Evolutionary conservation across 2,797 vertebrate species (phyloP), one percentile per base, ranked within the genome.

Genomic region (Podargus strigoides): DNA sequence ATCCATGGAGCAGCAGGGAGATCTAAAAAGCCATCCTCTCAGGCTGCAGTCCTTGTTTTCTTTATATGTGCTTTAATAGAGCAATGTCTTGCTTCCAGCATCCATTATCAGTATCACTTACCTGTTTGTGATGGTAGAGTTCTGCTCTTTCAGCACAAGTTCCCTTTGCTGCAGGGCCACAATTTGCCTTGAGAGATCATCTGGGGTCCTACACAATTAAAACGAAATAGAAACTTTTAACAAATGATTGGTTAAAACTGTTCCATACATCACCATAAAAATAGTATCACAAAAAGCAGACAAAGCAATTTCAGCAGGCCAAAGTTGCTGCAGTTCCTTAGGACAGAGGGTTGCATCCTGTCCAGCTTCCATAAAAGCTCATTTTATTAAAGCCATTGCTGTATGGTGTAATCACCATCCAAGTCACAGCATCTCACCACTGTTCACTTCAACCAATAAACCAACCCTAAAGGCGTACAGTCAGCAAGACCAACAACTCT

Each of bases 141-240:
- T 99, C 98, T 99, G 98, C 90, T 99, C 99, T 94, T 99, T 98
- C 94, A 99, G 97, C 70, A 94, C 73, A 53, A 99, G 98, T 90
- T 99, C 99, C 74, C 98, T 98, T 97, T 99, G 99, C 96, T 99
- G 99, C 95, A 99, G 98, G 95, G 99, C 98, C 96, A 99, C 98
- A 58, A 99, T 97, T 82, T 99, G 98, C 94, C 98, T 98, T 22
- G 99, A 99, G 86, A 99, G 98, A 97, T 99, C 99, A 70, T 99
- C 99, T 2, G 99, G 99, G 88, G 98, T 99, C 98, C 99, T 99
- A 85, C 6, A 66, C 42, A 94, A 94, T 63, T 66, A 85, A 97
- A 74, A 92, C 14, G 90, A 70, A 80, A 70, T 0, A 63, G 62
- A 73, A 70, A 39, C 15, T 42, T 77, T 32, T 41, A 92, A 76